phyloP scores from a whole-genome alignment of 2,113 vertebrate genomes.

The Pangasianodon hypophthalmus region DNA sequence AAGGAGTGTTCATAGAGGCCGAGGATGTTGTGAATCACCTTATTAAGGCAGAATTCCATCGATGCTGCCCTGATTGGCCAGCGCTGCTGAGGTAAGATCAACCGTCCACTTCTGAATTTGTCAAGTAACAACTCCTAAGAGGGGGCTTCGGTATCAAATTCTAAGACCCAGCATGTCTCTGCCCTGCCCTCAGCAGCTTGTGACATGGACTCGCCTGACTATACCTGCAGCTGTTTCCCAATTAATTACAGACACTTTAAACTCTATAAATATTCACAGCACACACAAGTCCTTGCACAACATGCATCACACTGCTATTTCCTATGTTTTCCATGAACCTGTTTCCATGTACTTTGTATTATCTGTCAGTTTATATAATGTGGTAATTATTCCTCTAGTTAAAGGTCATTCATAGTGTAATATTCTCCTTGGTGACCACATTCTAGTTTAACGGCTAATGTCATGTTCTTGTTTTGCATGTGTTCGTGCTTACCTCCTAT shows the following conservation, averaged over 20 bases:
- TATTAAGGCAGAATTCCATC: background rate
- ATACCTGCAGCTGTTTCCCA: background rate
- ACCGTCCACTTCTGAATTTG: background rate
- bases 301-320: background rate
- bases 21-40: background rate
- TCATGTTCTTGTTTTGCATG: background rate
- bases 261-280: background rate
- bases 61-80: background rate
- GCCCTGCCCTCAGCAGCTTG: too few species aligned
- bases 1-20: background rate
- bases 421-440: background rate
- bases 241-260: background rate
- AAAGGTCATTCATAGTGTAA: background rate
- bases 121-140: background rate
- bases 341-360: background rate
- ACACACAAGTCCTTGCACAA: background rate
- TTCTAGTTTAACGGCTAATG: background rate
- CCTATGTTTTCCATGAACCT: background rate
- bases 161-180: background rate
- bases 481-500: background rate
- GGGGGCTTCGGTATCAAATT: background rate
- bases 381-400: background rate
- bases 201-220: background rate
- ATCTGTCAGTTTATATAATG: background rate
- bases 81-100: background rate